These are phyloP conservation scores for Phania funesta DNA, from an alignment of 2,888 invertebrate species.

Conservation along the genomic window DNA sequence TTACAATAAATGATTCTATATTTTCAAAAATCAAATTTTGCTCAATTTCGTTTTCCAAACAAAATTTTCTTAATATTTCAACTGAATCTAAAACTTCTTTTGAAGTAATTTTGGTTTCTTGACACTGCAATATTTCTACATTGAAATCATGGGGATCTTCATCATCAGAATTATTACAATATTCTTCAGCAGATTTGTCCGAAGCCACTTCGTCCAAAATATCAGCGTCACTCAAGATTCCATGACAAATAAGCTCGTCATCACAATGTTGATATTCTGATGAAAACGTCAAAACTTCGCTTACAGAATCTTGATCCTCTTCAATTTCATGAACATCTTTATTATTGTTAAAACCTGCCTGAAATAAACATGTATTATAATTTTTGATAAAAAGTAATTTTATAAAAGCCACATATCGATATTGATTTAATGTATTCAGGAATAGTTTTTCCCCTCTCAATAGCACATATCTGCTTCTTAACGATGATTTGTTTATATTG, in stretches of 20 bases:
- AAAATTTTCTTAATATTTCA: slow-evolving; percentile 17
- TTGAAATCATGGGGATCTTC: slow-evolving; percentile 15
- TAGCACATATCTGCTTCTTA: slow-evolving; percentile 11
- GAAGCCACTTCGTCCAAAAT: slow-evolving; percentile 32
- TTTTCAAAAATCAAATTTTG: slow-evolving; percentile 14
- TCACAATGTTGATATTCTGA: slow-evolving; percentile 27
- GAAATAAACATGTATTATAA: slow-evolving; percentile 1
- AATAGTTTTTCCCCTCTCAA: slow-evolving; percentile 8
- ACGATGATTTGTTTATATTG: slow-evolving; percentile 14
- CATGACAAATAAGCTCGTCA: slow-evolving; percentile 30
- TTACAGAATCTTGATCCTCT: slow-evolving; percentile 16
- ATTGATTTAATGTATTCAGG: slow-evolving; percentile 5
- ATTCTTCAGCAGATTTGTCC: slow-evolving; percentile 33
- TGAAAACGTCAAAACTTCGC: slow-evolving; percentile 24
- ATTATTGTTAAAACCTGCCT: slow-evolving; percentile 13
- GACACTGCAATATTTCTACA: slow-evolving; percentile 11
- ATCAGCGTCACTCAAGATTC: slow-evolving; percentile 24
- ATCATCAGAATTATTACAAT: slow-evolving; percentile 26
- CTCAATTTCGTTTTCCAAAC: slow-evolving; percentile 17
- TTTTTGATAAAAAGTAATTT: background rate
- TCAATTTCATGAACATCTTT: background rate
- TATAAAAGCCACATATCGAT: slow-evolving; percentile 6
- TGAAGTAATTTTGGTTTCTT: slow-evolving; percentile 14
- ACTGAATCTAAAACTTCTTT: slow-evolving; percentile 25
- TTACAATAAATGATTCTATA: slow-evolving; percentile 12